Base-by-base conservation (phyloP, 2,888 invertebrate genomes). In the Leptopilina syphax region DNA sequence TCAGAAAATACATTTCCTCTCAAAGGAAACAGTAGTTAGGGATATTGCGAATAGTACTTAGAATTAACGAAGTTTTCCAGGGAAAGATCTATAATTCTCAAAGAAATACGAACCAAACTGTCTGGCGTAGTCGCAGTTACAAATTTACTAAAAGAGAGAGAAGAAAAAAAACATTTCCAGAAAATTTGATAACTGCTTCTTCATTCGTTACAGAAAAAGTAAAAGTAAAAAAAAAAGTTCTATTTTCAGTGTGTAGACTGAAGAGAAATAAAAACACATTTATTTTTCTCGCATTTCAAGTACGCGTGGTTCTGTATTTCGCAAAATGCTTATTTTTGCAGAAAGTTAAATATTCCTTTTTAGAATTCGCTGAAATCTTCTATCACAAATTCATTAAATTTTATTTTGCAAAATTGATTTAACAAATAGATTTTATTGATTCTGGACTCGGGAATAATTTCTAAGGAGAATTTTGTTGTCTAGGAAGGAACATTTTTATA, bases 1-100 rank as follows among this genome's bases (percentile, higher is more conserved):
- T 63, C 63, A 63, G 73, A 34, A 73, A 73, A 73, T 34, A 24
- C 18, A 73, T 73, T 73, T 73, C 65, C 65, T 27, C 65, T 27
- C 65, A 13, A 54, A 54, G 76, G 18, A 73, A 79, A 41, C 65
- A 73, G 27, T 73, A 73, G 73, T 73, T 57, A 57, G 34, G 34
- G 13, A 70, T 57, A 73, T 13, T 60, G 57, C 10, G 57, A 73
- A 57, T 73, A 54, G 18, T 68, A 50, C 41, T 41, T n/a, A 27
- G 73, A 60, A 60, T 73, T 27, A 57, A 9, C n/a, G 1, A 73
- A 7, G 34, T 41, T 73, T 73, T 73, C 73, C 13, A n/a, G n/a
- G 57, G 57, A 73, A 34, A n/a, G 18, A 9, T 63, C 9, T 24
- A 63, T 24, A 63, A 63, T 63, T 24, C 24, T 24, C 18, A 24